Percentiles rank a stretch among this genome's conserved stretches.
Conservation (phyloP, 2,113 vertebrate species). For the Platysternon megacephalum region DNA sequence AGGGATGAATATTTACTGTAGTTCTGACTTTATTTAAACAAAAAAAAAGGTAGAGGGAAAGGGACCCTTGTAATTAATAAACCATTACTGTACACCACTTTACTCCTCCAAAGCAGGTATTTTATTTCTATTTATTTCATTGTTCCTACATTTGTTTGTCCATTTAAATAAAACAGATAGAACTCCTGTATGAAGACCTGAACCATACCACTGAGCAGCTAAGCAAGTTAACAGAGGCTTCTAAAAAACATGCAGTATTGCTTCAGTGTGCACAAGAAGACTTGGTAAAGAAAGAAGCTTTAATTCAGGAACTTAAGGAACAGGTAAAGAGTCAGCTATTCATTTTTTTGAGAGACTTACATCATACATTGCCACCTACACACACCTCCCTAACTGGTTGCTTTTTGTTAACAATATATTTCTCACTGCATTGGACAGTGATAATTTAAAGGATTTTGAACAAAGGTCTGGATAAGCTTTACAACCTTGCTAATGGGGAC, state of each 20-base stretch:
- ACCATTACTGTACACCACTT: background rate
- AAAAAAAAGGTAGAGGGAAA: background rate
- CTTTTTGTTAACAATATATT: background rate
- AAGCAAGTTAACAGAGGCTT: slow-evolving; percentile 86
- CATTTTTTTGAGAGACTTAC: background rate
- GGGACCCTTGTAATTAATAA: background rate
- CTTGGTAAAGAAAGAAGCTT: slow-evolving; percentile 79
- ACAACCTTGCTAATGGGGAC: background rate
- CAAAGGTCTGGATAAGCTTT: background rate
- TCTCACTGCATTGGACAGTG: background rate
- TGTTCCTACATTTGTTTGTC: background rate
- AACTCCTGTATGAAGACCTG: slow-evolving; percentile 92
- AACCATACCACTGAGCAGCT: slow-evolving; percentile 88
- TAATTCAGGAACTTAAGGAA: slow-evolving; percentile 83
- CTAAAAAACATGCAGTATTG: slow-evolving; percentile 84
- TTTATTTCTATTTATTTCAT: background rate
- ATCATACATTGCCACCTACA: background rate
- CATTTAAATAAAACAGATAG: slow-evolving; percentile 77
- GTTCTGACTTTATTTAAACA: background rate
- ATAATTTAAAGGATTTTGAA: background rate
- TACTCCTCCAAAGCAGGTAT: too few species aligned
- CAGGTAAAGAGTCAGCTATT: slow-evolving; percentile 76
- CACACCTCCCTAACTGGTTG: rapidly evolving
- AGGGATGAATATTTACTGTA: background rate
- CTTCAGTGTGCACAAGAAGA: slow-evolving; percentile 86